These are phyloP conservation scores for Halcyon leucocephala DNA, from an alignment of 2,797 vertebrate genomes.

Conservation along the genomic window DNA sequence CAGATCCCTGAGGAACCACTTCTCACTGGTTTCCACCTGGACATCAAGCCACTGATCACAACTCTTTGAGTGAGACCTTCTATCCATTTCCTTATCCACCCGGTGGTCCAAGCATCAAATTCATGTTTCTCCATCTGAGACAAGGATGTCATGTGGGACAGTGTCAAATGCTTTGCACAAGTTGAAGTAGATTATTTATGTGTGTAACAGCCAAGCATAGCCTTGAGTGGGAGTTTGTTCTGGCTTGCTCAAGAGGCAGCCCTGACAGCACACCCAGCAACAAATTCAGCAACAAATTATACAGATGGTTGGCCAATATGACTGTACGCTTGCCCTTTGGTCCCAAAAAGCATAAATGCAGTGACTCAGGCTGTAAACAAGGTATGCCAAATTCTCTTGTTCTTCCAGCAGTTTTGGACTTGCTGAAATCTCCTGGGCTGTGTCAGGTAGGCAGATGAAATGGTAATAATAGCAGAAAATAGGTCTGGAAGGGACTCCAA, in stretches of 20 bases:
- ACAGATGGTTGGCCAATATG: accelerated
- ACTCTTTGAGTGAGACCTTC: no score
- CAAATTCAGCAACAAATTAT: background rate
- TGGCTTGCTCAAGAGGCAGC: background rate
- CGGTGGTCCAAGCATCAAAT: no score
- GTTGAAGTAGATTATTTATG: no score
- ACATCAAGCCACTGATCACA: no score
- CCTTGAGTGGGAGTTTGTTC: background rate
- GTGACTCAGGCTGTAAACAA: background rate
- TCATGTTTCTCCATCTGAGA: no score
- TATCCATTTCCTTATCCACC: no score
- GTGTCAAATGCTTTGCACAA: no score
- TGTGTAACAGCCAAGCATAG: background rate
- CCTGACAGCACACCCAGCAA: background rate
- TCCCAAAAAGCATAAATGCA: background rate
- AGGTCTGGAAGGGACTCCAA: background rate
- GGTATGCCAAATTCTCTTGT: background rate
- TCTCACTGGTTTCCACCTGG: no score
- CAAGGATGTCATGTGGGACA: no score
- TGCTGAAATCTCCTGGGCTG: background rate
- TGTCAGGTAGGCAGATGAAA: background rate
- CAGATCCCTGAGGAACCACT: no score
- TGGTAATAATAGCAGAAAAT: background rate
- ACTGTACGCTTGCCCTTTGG: background rate
- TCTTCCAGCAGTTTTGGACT: background rate